phyloP scores from a whole-genome alignment of 1,140 invertebrate species.

The Papilio aristodemus region DNA sequence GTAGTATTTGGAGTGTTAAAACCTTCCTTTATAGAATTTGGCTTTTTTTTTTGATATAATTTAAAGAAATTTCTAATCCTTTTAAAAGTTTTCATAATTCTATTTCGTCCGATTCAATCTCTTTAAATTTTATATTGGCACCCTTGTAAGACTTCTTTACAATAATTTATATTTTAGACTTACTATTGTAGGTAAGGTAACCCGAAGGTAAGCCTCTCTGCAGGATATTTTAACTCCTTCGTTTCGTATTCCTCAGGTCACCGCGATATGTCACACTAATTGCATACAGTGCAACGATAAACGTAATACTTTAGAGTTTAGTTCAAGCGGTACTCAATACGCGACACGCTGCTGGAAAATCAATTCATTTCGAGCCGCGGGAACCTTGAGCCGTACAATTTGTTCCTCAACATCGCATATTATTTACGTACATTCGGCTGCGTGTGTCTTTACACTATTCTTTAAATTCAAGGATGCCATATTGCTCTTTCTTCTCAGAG shows the following conservation, averaged over 20 bases:
- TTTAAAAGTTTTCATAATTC: not conserved
- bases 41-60: too few relatives aligned
- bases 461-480: constrained; percentile 4
- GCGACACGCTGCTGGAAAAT: constrained; percentile 35
- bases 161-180: not conserved
- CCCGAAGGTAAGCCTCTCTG: not conserved
- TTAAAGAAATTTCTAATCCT: too few relatives aligned
- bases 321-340: constrained; percentile 15
- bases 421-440: constrained; percentile 28
- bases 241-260: not conserved
- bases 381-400: constrained; percentile 32
- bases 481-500: constrained; percentile 20
- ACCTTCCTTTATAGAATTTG: too few relatives aligned
- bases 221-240: not conserved
- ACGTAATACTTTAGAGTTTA: not conserved
- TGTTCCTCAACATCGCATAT: constrained; percentile 27
- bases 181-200: not conserved
- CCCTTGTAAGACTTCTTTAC: constrained; percentile 1
- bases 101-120: not conserved
- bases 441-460: constrained; percentile 25
- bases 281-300: not conserved
- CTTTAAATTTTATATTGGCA: not conserved
- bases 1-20: too few relatives aligned
- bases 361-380: constrained; percentile 32
- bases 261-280: not conserved